phyloP scores from a whole-genome alignment of 2,113 vertebrate genomes.

The Anguilla japonica region DNA sequence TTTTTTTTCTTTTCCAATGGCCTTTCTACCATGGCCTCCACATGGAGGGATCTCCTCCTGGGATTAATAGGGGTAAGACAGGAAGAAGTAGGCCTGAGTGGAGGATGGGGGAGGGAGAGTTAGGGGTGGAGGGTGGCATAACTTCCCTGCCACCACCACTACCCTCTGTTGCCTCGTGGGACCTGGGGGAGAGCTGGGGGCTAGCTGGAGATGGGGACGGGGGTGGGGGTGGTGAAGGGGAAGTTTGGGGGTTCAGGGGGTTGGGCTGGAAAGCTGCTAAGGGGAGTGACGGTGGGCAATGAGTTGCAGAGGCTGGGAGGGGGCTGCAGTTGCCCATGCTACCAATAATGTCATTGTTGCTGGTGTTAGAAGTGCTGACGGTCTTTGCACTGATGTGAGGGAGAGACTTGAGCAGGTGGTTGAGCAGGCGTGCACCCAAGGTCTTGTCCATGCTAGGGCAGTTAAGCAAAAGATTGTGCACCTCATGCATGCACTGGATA shows the following conservation, averaged over 20 bases:
- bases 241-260: neutral
- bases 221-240: conserved; percentile 18
- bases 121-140: conserved; percentile 27
- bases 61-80: conserved; percentile 41
- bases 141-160: neutral
- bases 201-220: conserved; percentile 33
- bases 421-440: conserved; percentile 53
- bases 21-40: conserved; percentile 58
- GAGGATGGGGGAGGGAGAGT: conserved; percentile 32
- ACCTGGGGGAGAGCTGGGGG: conserved; percentile 29
- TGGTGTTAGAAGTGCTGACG: neutral
- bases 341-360: neutral
- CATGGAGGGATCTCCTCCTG: conserved; percentile 53
- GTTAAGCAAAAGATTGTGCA: conserved; percentile 59
- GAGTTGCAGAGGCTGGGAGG: conserved; percentile 32
- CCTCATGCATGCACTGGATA: conserved; percentile 62
- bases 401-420: conserved; percentile 56
- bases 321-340: conserved; percentile 15
- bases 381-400: conserved; percentile 44
- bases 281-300: conserved; percentile 25
- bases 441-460: conserved; percentile 59
- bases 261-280: neutral
- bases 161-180: conserved; percentile 26
- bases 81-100: conserved; percentile 19
- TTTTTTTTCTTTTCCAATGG: no score